Evolutionary conservation across 2,888 invertebrate genomes (phyloP).

Genomic region (Pegoplata infirma): DNA sequence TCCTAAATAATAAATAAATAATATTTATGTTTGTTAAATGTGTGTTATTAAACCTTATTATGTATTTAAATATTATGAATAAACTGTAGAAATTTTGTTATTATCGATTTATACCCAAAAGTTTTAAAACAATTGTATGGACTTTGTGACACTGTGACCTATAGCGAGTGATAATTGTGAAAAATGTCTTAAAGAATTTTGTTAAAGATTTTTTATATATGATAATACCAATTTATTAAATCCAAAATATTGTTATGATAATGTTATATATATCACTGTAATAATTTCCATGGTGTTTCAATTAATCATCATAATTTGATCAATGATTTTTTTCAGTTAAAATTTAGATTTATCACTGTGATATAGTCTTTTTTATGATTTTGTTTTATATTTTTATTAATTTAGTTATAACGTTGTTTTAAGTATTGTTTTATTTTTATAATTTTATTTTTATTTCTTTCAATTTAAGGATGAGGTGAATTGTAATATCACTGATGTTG

Average conservation of each 20-base stretch:
- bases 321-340: no score
- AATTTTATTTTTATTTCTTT: slow-evolving; percentile 1
- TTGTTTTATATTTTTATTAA: neutral
- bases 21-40: no score
- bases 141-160: neutral
- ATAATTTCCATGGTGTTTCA: slow-evolving; percentile 1
- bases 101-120: slow-evolving; percentile 11
- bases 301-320: no score
- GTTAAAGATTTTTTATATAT: no score
- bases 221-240: neutral
- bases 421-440: neutral
- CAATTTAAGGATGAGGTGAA: slow-evolving; percentile 24
- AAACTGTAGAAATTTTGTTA: slow-evolving; percentile 7
- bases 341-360: no score
- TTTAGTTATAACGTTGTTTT: neutral
- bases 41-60: no score
- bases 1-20: no score
- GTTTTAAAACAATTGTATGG: slow-evolving; percentile 1
- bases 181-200: neutral
- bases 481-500: slow-evolving; percentile 2
- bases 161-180: neutral
- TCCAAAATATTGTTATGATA: neutral
- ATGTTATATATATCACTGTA: neutral
- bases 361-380: no score
- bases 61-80: no score